Percentiles rank a stretch among this genome's conserved stretches.
Evolutionary conservation across 2,797 vertebrate species (phyloP).

Genomic region (Peromyscus eremicus): DNA sequence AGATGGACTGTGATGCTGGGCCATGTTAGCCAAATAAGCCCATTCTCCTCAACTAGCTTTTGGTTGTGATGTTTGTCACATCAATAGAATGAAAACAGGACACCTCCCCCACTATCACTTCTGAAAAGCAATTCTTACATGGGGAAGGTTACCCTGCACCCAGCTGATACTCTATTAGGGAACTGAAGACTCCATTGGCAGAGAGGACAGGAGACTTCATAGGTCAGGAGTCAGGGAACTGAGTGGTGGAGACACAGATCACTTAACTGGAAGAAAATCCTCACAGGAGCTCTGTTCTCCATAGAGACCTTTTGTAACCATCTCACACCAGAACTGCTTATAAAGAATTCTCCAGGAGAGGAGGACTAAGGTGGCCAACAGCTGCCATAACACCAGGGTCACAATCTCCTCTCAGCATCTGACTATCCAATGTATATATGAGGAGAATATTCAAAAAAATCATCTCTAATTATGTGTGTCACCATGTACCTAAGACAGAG

Average conservation of each 20-base stretch:
- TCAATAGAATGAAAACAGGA: conserved; percentile 69
- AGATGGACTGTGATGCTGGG: background rate
- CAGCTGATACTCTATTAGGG: conserved; percentile 94
- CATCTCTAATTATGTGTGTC: conserved; percentile 81
- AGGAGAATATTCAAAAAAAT: conserved; percentile 92
- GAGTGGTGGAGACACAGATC: conserved; percentile 94
- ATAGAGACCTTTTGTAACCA: conserved; percentile 95
- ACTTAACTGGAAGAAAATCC: conserved; percentile 96
- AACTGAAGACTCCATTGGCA: conserved; percentile 97
- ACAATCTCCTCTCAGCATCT: conserved; percentile 93
- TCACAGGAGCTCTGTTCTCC: conserved; percentile 97
- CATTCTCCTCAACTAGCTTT: background rate
- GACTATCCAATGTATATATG: conserved; percentile 96
- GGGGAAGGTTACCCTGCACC: conserved; percentile 95
- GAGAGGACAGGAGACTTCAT: conserved; percentile 92
- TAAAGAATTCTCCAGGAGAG: conserved; percentile 95
- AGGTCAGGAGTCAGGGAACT: conserved; percentile 96
- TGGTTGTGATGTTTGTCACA: background rate
- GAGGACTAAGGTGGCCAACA: conserved; percentile 96
- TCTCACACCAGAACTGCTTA: conserved; percentile 98
- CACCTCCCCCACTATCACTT: conserved; percentile 97
- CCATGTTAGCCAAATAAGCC: background rate
- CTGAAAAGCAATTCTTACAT: conserved; percentile 96
- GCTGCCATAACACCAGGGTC: conserved; percentile 89
- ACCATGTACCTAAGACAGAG: background rate